phyloP scores from a whole-genome alignment of 2,888 invertebrate species.

The Junonia oenone region DNA sequence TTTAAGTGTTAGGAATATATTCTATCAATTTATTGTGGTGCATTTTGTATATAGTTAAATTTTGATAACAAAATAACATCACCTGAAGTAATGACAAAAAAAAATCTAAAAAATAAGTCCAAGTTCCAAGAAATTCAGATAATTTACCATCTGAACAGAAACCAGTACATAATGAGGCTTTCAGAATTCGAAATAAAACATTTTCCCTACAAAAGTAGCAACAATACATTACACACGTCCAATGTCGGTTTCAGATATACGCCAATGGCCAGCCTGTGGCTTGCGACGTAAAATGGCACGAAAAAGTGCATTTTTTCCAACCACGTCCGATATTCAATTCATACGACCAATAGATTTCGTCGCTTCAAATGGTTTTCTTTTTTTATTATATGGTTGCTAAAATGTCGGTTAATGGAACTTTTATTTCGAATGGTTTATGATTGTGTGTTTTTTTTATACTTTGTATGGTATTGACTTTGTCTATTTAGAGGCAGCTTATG shows the following conservation, averaged over 20 bases:
- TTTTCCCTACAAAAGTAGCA: background rate
- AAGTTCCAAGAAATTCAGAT: too few species aligned
- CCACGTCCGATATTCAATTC: background rate
- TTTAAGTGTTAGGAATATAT: too few species aligned
- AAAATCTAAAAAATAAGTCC: too few species aligned
- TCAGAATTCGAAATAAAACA: background rate
- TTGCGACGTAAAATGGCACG: background rate
- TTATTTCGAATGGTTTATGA: background rate
- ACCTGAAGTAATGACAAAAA: too few species aligned
- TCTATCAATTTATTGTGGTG: too few species aligned
- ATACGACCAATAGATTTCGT: conserved; percentile 1
- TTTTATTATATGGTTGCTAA: background rate
- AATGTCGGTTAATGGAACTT: background rate
- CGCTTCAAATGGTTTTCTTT: background rate
- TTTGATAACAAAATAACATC: too few species aligned
- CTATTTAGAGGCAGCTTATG: too few species aligned
- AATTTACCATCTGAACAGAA: too few species aligned
- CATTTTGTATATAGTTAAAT: too few species aligned
- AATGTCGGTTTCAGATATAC: background rate
- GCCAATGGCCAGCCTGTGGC: background rate
- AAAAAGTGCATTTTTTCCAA: background rate
- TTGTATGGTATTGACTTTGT: background rate
- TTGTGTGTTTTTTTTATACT: background rate
- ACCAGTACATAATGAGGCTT: background rate
- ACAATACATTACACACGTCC: background rate